Base-by-base conservation (phyloP, 2,888 invertebrate genomes). In the Alitta virens region DNA sequence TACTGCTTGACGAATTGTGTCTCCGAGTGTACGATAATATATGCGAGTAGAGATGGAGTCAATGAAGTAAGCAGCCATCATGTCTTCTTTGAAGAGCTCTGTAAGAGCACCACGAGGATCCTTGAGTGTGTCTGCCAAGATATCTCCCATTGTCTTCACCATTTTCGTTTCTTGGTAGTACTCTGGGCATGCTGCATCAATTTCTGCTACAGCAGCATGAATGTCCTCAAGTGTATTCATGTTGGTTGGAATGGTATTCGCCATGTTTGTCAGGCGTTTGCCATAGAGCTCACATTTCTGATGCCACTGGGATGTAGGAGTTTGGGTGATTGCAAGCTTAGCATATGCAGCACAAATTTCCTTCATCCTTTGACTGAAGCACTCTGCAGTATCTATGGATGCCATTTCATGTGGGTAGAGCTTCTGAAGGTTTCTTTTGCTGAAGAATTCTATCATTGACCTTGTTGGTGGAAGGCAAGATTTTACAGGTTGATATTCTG, bases 31-130 rank as follows among this genome's bases (percentile, higher is more conserved):
- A 16, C 56, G 55, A 51, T 62, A 62, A 40, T 43, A 62, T 27
- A 62, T 55, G 14, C 56, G 16, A 12, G 56, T 56, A 9, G 56
- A 56, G 26, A 62, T 26, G 18, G 62, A 56, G 21, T 62, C 62
- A 2, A 62, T 25, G 50, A 62, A 62, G 26, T 62, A 62, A 7
- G 33, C 52, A 18, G 46, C 56, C 42, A 62, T 49, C 27, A 46
- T 55, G 49, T 62, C 62, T 23, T 42, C 55, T n/a, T 43, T 43
- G 55, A 62, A 62, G 16, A 62, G 62, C 38, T 55, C 62, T 21
- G 42, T 49, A 7, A 62, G 33, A 9, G 62, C 62, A 26, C 16
- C n/a, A 14, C 27, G 27, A 2, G 62, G 62, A 23, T 62, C 50
- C 27, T 56, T 55, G 40, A 62, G n/a, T 14, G 56, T 27, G 16